Evolutionary conservation across 2,888 invertebrate genomes (phyloP).

Genomic region (Spisula subtruncata): DNA sequence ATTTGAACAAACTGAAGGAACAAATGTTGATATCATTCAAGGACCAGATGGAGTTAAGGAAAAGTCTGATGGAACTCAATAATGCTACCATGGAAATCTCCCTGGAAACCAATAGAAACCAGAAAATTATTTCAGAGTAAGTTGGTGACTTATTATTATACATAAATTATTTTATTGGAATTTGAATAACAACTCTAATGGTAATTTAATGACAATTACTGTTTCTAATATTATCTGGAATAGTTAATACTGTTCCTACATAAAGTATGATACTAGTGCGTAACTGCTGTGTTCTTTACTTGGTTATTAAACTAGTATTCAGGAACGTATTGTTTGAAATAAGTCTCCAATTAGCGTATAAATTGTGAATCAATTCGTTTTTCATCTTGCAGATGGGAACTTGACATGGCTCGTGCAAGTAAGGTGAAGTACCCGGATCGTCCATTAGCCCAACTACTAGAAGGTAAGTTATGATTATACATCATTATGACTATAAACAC

Average conservation of each 20-base stretch:
- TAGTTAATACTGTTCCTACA: not conserved
- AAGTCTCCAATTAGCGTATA: no score
- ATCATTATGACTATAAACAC: no score
- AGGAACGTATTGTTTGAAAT: no score
- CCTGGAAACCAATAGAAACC: constrained; percentile 95
- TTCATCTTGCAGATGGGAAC: constrained; percentile 81
- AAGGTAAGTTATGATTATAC: constrained; percentile 47
- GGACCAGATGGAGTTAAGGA: constrained; percentile 96
- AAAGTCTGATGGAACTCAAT: constrained; percentile 96
- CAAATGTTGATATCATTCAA: constrained; percentile 96
- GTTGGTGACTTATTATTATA: constrained; percentile 60
- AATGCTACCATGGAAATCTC: constrained; percentile 95
- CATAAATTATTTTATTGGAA: not conserved
- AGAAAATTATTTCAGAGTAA: constrained; percentile 95
- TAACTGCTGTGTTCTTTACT: no score
- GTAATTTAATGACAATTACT: no score
- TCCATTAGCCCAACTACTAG: constrained; percentile 59
- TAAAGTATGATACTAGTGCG: no score
- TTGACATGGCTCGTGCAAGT: constrained; percentile 79
- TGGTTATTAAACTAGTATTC: no score
- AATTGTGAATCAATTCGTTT: no score
- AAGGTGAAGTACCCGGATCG: constrained; percentile 68
- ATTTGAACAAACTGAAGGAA: constrained; percentile 91
- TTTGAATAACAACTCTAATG: no score
- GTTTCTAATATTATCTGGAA: no score